A percentile compares a stretch with the other conserved stretches of the same genome.
Evolutionary conservation across 2,113 vertebrate species (phyloP).

Genomic region (Octodon degus): DNA sequence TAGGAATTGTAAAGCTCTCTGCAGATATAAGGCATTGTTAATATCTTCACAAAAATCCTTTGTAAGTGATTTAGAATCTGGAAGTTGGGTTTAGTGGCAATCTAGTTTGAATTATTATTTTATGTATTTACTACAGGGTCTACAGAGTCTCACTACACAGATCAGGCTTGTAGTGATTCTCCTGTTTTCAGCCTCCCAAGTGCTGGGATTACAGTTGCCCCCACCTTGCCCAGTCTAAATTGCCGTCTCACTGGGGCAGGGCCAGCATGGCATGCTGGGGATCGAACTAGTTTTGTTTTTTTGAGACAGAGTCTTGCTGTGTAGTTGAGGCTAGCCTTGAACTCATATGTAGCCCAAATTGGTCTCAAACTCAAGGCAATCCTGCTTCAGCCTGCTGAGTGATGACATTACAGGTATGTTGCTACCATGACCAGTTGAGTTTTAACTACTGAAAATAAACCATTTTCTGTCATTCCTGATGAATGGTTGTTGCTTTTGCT

Average conservation of each 20-base stretch:
- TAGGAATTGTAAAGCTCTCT: background rate
- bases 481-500: constrained; percentile 37
- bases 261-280: too few species aligned
- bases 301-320: too few species aligned
- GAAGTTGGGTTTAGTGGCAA: constrained; percentile 31
- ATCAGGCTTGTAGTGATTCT: background rate
- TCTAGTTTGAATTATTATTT: background rate
- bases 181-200: too few species aligned
- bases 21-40: background rate
- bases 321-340: background rate
- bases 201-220: too few species aligned
- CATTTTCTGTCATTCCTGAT: background rate
- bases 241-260: too few species aligned
- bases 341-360: background rate
- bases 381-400: background rate
- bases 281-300: too few species aligned
- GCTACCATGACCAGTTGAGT: background rate
- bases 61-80: constrained; percentile 45
- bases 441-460: constrained; percentile 54
- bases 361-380: background rate
- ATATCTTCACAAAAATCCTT: constrained; percentile 1
- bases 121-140: background rate
- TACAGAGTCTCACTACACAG: background rate
- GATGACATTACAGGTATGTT: background rate
- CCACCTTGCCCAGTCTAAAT: too few species aligned